Evolutionary conservation across 2,888 invertebrate species (phyloP), one percentile per base, ranked within the genome.

Genomic region (Campaea margaritaria): DNA sequence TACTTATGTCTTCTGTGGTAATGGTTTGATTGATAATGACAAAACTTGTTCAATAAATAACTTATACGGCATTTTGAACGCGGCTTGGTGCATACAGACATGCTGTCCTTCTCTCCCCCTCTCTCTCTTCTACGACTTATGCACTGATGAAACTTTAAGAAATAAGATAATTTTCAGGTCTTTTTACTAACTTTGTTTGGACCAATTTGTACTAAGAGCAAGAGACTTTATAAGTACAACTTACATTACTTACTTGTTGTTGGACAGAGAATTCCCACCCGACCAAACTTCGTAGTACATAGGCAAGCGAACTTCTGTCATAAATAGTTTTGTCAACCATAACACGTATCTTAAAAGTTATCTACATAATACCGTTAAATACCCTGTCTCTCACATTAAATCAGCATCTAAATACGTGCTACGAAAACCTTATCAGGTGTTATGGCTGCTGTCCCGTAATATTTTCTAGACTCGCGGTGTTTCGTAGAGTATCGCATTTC

Each of bases 361-460:
- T 57, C 56, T 53, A 39, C 61, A 49, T 53, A 48, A 21, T 47
- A 44, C 54, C 48, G 62, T 54, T 62, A 58, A 53, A 54, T 58
- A 58, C 49, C 34, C 38, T 46, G 53, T 45, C 56, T 62, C 62
- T 58, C 59, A 65, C 65, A 55, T 62, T 65, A 57, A 62, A 53
- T 62, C 54, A 58, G 31, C 56, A 27, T 59, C 54, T 47, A 15
- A 48, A 58, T 45, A 59, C 58, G 58, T 57, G 58, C 53, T 56
- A 15, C 41, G 62, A 62, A 65, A 56, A 31, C 48, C 44, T 47
- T 43, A 51, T 51, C 13, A 34, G 16, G n/a, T 13, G 39, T 47
- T 31, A 41, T 11, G 16, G n/a, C 31, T 13, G 21, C 27, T 16
- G 15, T 42, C 50, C 28, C 15, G 10, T 31, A n/a, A 49, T 38